Percentiles rank a stretch among this genome's conserved stretches.
These are phyloP conservation scores for Epizoanthus stellaris DNA, from an alignment of 92 coral and sea anemone species.

Conservation along the genomic window DNA sequence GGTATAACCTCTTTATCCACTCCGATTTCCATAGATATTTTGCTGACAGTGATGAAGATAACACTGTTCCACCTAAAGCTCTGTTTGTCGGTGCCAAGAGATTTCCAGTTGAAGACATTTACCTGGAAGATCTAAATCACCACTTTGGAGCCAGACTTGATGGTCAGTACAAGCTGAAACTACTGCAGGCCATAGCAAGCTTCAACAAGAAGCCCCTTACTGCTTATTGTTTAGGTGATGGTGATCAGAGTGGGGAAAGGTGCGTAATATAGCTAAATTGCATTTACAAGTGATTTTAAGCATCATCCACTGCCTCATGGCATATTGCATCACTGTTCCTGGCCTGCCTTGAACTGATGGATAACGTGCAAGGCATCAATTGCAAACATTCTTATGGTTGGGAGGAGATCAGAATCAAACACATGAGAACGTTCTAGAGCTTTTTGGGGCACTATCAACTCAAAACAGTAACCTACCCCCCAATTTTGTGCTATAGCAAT, in stretches of 20 bases:
- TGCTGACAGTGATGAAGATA: background rate
- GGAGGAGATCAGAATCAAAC: too few relatives aligned
- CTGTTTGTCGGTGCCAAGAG: constrained; percentile 39
- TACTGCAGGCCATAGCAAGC: constrained; percentile 10
- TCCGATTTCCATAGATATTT: constrained; percentile 6
- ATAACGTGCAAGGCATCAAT: too few relatives aligned
- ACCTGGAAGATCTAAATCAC: constrained; percentile 27
- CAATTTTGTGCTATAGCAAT: too few relatives aligned
- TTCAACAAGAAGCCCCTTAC: constrained; percentile 11
- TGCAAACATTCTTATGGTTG: too few relatives aligned
- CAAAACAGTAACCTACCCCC: too few relatives aligned
- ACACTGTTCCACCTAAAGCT: background rate
- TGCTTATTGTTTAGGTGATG: background rate
- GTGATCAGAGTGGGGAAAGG: background rate
- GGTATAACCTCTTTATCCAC: background rate
- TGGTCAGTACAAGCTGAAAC: constrained; percentile 10
- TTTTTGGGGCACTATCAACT: too few relatives aligned
- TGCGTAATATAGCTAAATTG: background rate
- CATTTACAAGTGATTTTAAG: too few relatives aligned
- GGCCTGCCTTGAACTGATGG: too few relatives aligned
- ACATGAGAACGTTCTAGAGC: too few relatives aligned
- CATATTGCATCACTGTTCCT: too few relatives aligned
- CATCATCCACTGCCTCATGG: too few relatives aligned
- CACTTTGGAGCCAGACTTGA: constrained; percentile 14
- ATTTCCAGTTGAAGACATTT: constrained; percentile 25